These are phyloP conservation scores for Philonicus albiceps DNA, from an alignment of 2,888 invertebrate genomes.

Conservation along the genomic window DNA sequence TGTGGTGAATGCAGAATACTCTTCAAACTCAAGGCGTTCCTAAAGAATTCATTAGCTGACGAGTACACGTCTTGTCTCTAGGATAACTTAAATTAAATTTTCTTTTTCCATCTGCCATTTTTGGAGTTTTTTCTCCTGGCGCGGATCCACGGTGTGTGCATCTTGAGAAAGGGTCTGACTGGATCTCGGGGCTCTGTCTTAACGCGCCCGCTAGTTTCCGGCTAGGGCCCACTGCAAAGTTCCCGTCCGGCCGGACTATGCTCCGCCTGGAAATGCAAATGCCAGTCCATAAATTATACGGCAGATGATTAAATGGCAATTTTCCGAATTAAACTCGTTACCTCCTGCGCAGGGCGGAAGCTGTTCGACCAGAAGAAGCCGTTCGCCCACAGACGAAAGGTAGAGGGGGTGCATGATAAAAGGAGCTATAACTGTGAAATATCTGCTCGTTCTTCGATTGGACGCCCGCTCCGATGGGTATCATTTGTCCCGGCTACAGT, in stretches of 20 bases:
- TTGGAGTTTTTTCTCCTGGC: background rate
- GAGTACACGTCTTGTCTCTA: background rate
- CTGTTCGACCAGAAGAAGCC: background rate
- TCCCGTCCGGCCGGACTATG: background rate
- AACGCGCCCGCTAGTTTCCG: background rate
- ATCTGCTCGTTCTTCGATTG: constrained; percentile 4
- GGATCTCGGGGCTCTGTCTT: background rate
- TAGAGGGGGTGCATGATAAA: background rate
- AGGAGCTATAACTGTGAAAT: background rate
- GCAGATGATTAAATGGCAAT: constrained; percentile 28
- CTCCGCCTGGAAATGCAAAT: constrained; percentile 8
- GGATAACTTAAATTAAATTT: background rate
- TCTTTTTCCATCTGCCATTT: background rate
- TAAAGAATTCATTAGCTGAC: background rate
- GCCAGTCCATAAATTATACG: constrained; percentile 8
- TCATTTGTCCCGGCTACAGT: background rate
- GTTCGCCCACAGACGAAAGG: background rate
- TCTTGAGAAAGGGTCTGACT: background rate
- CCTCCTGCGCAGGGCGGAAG: background rate
- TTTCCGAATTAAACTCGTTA: constrained; percentile 24
- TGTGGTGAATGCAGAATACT: background rate
- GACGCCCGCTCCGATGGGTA: background rate
- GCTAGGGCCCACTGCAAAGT: background rate
- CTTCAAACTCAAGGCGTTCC: background rate
- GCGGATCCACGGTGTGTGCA: background rate